phyloP scores from a whole-genome alignment of 2,888 invertebrate species.

The Sesia apiformis region DNA sequence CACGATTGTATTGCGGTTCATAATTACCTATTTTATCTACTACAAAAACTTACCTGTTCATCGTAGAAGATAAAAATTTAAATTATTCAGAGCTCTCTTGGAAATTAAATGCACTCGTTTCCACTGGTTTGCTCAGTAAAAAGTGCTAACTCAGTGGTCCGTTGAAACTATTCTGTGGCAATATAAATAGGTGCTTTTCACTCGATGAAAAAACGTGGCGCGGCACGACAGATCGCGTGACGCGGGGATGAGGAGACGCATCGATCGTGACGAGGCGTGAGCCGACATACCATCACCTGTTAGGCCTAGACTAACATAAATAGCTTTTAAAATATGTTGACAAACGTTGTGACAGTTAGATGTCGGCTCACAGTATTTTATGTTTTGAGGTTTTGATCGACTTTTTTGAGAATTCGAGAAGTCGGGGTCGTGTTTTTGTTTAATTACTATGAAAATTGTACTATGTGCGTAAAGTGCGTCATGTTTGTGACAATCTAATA shows the following conservation, averaged over 20 bases:
- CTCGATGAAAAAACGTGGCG: conserved; percentile 52
- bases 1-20: too few relatives aligned
- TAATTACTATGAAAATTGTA: too few relatives aligned
- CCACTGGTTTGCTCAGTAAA: conserved; percentile 26
- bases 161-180: conserved; percentile 55
- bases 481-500: too few relatives aligned
- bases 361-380: background rate
- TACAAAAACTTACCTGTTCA: too few relatives aligned
- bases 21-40: too few relatives aligned
- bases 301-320: background rate
- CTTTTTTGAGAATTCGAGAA: too few relatives aligned
- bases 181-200: conserved; percentile 60
- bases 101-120: background rate
- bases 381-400: background rate
- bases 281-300: background rate
- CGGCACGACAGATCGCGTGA: conserved; percentile 62
- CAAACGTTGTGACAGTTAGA: background rate
- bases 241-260: conserved; percentile 33
- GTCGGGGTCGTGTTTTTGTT: too few relatives aligned
- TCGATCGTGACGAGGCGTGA: conserved; percentile 21
- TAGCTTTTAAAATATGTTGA: background rate
- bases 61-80: background rate
- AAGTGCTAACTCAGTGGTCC: conserved; percentile 50
- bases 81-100: background rate
- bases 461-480: too few relatives aligned